Evolutionary conservation across 2,888 invertebrate species (phyloP).

Genomic region (Drosophila incognita): DNA sequence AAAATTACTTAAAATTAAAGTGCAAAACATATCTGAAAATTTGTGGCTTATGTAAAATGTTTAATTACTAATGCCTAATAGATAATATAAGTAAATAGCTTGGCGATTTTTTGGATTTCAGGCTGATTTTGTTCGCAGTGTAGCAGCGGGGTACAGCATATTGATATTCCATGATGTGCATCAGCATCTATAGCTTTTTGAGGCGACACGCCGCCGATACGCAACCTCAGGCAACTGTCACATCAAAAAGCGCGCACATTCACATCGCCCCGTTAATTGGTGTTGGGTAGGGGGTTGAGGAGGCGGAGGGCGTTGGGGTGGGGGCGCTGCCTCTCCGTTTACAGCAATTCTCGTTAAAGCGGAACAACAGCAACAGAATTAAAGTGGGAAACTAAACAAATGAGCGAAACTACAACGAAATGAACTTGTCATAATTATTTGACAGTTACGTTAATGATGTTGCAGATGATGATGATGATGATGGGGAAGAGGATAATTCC

Average conservation of each 20-base stretch:
- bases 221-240: slow-evolving; percentile 63
- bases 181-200: slow-evolving; percentile 27
- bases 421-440: slow-evolving; percentile 84
- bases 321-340: slow-evolving; percentile 48
- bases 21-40: background rate
- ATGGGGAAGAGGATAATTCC: slow-evolving; percentile 27
- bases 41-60: background rate
- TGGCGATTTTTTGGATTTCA: background rate
- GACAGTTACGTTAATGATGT: slow-evolving; percentile 58
- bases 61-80: background rate
- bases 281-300: slow-evolving; percentile 33
- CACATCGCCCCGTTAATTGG: slow-evolving; percentile 80
- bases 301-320: background rate
- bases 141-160: background rate
- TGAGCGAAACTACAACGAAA: slow-evolving; percentile 78
- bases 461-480: slow-evolving; percentile 37
- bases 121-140: background rate
- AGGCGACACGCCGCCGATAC: slow-evolving; percentile 40
- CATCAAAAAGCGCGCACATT: slow-evolving; percentile 78
- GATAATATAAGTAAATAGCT: background rate
- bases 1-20: background rate
- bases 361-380: slow-evolving; percentile 32
- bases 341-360: slow-evolving; percentile 70
- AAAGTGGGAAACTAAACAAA: slow-evolving; percentile 65
- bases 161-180: slow-evolving; percentile 20